Evolutionary conservation across 2,888 invertebrate species (phyloP).

Genomic region (Eristalinus aeneus): DNA sequence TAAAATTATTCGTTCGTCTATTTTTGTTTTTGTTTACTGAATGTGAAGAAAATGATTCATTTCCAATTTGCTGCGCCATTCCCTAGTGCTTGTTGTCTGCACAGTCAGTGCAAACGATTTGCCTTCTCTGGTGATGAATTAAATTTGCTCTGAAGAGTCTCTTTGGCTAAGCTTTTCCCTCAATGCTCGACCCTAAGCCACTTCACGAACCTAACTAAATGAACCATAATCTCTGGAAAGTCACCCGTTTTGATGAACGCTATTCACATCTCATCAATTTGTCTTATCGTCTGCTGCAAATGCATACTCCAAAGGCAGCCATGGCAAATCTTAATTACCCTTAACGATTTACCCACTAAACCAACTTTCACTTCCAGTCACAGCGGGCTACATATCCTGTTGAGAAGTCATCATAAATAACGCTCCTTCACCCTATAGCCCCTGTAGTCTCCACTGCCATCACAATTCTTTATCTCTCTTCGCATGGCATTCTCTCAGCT

Average conservation of each 20-base stretch:
- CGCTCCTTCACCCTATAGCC: not conserved
- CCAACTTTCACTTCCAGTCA: not conserved
- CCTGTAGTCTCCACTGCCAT: not conserved
- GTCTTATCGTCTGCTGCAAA: not conserved
- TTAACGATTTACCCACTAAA: not conserved
- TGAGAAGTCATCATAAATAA: conserved; percentile 32
- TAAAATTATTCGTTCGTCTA: no score
- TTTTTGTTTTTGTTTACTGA: no score
- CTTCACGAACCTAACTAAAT: not conserved
- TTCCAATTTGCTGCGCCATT: no score
- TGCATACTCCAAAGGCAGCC: not conserved
- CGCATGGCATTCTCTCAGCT: conserved; percentile 31
- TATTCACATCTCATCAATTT: not conserved
- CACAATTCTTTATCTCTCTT: conserved; percentile 38
- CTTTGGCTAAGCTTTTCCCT: no score
- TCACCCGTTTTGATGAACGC: no score
- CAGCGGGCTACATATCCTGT: conserved; percentile 39
- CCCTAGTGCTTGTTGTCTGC: no score
- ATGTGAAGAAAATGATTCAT: no score
- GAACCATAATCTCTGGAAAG: not conserved
- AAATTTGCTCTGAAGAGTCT: not conserved
- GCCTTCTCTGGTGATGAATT: not conserved
- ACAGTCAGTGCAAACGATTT: not conserved
- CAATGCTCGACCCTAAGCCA: no score
- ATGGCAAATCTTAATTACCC: not conserved